A percentile compares a stretch with the other conserved stretches of the same genome.
Evolutionary conservation across 2,888 invertebrate species (phyloP).

Genomic region (Furcula furcula): DNA sequence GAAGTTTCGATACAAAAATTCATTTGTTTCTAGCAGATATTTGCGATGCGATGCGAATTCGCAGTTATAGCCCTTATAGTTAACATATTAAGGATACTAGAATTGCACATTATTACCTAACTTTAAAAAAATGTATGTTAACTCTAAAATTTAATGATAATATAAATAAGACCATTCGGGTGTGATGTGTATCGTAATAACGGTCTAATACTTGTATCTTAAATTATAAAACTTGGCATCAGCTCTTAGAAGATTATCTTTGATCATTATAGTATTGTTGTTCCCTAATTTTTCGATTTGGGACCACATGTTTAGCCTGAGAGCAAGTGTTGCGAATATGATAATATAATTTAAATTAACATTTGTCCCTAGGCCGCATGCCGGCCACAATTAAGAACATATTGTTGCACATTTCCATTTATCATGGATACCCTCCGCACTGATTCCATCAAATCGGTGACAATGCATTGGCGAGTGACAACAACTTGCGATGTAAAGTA

Average conservation of each 20-base stretch:
- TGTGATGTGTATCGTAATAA: conserved; percentile 35
- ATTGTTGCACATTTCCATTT: conserved; percentile 15
- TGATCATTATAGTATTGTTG: conserved; percentile 14
- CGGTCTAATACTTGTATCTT: conserved; percentile 34
- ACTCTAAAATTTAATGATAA: conserved; percentile 33
- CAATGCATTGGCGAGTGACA: conserved; percentile 28
- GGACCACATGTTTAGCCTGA: conserved; percentile 24
- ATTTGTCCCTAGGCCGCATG: conserved; percentile 15
- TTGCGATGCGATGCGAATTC: no score
- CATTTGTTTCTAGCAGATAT: no score
- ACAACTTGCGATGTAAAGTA: conserved; percentile 42
- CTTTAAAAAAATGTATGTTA: conserved; percentile 34
- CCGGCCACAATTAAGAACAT: conserved; percentile 13
- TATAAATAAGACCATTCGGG: conserved; percentile 29
- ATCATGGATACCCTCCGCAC: conserved; percentile 10
- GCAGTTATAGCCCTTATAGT: no score
- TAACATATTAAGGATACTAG: conserved; percentile 37
- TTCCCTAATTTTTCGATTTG: conserved; percentile 24
- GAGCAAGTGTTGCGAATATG: conserved; percentile 5
- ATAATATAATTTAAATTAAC: not conserved
- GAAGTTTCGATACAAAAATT: no score
- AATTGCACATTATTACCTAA: conserved; percentile 42
- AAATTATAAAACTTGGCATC: conserved; percentile 16
- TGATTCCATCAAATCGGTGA: conserved; percentile 8
- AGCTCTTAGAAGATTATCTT: conserved; percentile 11